These are phyloP conservation scores for Spea multiplicata DNA, from an alignment of 2,113 vertebrate genomes.

Conservation along the genomic window DNA sequence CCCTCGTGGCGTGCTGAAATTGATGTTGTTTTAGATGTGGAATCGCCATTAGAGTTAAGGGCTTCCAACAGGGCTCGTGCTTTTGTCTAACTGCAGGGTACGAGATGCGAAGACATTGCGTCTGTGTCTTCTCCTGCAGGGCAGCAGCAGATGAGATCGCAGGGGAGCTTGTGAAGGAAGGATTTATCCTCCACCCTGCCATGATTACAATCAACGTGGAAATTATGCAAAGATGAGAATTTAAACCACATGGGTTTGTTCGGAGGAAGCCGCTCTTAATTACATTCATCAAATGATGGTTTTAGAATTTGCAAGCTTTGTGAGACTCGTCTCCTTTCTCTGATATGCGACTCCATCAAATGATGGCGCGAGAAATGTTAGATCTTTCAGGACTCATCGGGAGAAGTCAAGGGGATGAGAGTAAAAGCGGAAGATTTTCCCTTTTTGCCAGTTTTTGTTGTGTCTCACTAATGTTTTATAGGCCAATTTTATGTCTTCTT, in stretches of 20 bases:
- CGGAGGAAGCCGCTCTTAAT: slow-evolving; percentile 32
- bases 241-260: slow-evolving; percentile 7
- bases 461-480: no score
- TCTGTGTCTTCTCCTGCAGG: slow-evolving; percentile 1
- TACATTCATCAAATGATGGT: slow-evolving; percentile 2
- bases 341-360: slow-evolving; percentile 3
- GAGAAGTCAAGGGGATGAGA: no score
- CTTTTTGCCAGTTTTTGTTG: no score
- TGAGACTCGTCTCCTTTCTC: no score
- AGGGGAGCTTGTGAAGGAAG: slow-evolving; percentile 38
- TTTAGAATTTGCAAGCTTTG: background rate
- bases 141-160: slow-evolving; percentile 4
- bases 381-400: no score
- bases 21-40: slow-evolving; percentile 37
- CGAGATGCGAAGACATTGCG: slow-evolving; percentile 5
- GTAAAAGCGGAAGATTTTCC: no score
- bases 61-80: slow-evolving; percentile 16
- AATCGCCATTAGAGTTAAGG: slow-evolving; percentile 22
- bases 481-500: no score
- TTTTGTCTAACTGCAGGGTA: slow-evolving; percentile 19
- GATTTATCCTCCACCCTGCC: slow-evolving; percentile 29
- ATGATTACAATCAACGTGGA: slow-evolving; percentile 42
- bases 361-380: background rate
- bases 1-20: slow-evolving; percentile 1
- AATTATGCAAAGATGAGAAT: slow-evolving; percentile 19